These are phyloP conservation scores for Aphaenogaster ashmeadi DNA, from an alignment of 1,140 invertebrate species.

Conservation along the genomic window DNA sequence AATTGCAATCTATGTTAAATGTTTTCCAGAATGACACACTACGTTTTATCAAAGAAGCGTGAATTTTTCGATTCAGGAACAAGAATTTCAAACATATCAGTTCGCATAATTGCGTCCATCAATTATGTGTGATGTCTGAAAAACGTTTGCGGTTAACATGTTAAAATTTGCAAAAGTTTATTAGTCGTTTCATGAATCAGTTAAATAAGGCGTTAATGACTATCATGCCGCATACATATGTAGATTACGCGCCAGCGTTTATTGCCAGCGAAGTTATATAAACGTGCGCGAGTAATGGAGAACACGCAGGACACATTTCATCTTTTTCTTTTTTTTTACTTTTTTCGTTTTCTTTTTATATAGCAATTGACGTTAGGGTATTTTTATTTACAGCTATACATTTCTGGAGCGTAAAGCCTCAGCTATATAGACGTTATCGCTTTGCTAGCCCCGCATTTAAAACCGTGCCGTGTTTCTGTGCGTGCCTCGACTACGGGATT, in stretches of 20 bases:
- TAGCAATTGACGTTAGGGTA: slow-evolving; percentile 45
- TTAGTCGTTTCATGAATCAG: neutral
- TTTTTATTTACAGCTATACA: slow-evolving; percentile 52
- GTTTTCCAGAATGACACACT: neutral
- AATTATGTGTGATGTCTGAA: neutral
- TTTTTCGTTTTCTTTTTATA: slow-evolving; percentile 3
- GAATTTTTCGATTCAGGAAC: slow-evolving; percentile 12
- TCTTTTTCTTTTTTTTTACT: neutral
- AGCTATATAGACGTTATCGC: slow-evolving; percentile 53
- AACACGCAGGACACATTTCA: slow-evolving; percentile 4
- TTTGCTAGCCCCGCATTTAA: slow-evolving; percentile 50
- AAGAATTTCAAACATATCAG: neutral
- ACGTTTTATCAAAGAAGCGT: slow-evolving; percentile 12
- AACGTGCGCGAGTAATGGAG: neutral
- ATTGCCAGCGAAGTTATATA: neutral
- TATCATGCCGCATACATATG: neutral
- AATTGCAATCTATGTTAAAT: slow-evolving; percentile 30
- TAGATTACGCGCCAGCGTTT: neutral
- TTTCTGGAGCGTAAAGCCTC: slow-evolving; percentile 38
- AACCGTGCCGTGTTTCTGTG: slow-evolving; percentile 43
- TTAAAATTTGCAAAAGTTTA: neutral
- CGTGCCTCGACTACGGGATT: slow-evolving; percentile 57
- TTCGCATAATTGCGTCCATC: neutral
- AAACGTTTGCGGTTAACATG: neutral
- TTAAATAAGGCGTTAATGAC: neutral